Conservation (phyloP, 2,888 invertebrate genomes). For the Drosophila mayaguana region DNA sequence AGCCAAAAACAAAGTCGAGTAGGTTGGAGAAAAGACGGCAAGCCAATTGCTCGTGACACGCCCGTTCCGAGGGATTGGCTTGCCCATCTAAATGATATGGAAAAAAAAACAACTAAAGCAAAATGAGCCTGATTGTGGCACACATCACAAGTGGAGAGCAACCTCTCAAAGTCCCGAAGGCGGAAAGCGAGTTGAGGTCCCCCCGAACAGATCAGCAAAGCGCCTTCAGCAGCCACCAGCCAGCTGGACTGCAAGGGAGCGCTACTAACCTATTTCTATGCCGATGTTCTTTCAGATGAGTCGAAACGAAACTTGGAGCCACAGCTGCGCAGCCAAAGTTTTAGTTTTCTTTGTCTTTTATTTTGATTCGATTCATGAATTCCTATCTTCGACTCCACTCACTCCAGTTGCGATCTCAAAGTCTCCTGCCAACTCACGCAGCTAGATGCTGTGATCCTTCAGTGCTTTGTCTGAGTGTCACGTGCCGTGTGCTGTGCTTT, state of each 20-base stretch:
- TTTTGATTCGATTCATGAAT: slow-evolving; percentile 13
- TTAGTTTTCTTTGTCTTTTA: slow-evolving; percentile 2
- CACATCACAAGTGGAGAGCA: slow-evolving; percentile 7
- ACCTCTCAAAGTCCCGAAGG: neutral
- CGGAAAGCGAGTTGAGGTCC: slow-evolving; percentile 6
- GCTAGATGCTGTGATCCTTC: neutral
- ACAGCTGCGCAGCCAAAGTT: slow-evolving; percentile 39
- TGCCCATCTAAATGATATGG: neutral
- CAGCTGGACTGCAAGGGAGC: neutral
- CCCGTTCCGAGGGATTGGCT: slow-evolving; percentile 18
- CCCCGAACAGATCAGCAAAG: neutral
- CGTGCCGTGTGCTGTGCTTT: neutral
- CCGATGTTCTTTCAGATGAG: slow-evolving; percentile 60
- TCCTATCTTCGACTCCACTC: neutral
- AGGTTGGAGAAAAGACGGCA: slow-evolving; percentile 24
- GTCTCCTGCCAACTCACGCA: neutral
- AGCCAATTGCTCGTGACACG: slow-evolving; percentile 42
- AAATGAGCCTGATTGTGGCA: slow-evolving; percentile 10
- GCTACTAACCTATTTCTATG: slow-evolving; percentile 61
- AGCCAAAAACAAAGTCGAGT: neutral
- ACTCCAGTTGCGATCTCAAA: slow-evolving; percentile 40
- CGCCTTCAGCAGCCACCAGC: neutral
- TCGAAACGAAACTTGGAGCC: slow-evolving; percentile 41
- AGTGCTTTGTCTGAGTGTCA: neutral
- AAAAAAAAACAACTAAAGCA: neutral